phyloP scores from a whole-genome alignment of 92 coral and sea anemone genomes.

The Pocillopora meandrina region DNA sequence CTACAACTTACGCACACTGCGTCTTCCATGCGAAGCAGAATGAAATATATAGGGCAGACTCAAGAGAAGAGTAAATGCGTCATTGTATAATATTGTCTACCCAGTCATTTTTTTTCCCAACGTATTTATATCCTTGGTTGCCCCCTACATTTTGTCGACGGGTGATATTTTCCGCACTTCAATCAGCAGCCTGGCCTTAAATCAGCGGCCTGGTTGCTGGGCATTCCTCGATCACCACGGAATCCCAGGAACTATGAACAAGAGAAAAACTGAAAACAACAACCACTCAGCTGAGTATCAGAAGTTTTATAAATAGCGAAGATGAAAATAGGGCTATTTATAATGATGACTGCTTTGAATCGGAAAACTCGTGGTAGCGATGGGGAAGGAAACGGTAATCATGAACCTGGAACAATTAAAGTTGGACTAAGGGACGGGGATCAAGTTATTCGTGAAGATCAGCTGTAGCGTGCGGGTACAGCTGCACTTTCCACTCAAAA shows the following conservation, averaged over 20 bases:
- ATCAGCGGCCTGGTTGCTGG: background rate
- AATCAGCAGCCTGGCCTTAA: background rate
- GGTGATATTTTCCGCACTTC: background rate
- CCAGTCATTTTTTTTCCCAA: constrained; percentile 13
- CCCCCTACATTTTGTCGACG: background rate
- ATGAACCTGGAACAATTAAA: too few relatives aligned
- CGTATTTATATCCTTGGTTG: background rate
- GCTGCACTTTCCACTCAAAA: too few relatives aligned
- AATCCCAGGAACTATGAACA: too few relatives aligned
- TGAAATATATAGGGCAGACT: background rate
- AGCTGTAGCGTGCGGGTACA: too few relatives aligned
- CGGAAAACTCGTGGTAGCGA: too few relatives aligned
- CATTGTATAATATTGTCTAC: constrained; percentile 1
- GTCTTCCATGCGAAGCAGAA: constrained; percentile 11
- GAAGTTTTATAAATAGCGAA: too few relatives aligned
- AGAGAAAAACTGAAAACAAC: background rate
- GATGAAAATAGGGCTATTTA: too few relatives aligned
- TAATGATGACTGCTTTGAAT: too few relatives aligned
- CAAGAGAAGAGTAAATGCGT: background rate
- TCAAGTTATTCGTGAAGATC: too few relatives aligned
- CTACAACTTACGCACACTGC: constrained; percentile 21
- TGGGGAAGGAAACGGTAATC: too few relatives aligned
- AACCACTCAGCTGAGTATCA: background rate
- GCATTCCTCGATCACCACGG: too few relatives aligned
- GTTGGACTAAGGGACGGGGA: too few relatives aligned